phyloP scores from a whole-genome alignment of 64 coral and sea anemone genomes.

The Orbicella faveolata region DNA sequence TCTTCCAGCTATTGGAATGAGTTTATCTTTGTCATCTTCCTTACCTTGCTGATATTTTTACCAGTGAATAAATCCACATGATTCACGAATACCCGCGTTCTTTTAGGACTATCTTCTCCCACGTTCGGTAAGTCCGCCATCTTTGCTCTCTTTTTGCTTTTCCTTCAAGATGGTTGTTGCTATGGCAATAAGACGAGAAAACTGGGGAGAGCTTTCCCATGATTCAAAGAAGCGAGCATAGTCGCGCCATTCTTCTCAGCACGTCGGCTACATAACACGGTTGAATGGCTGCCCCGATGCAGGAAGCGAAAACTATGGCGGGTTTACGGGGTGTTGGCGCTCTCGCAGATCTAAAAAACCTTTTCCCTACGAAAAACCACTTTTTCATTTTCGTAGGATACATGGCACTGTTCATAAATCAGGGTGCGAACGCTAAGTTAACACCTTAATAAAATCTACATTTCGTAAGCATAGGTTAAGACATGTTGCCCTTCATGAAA shows the following conservation, averaged over 20 bases:
- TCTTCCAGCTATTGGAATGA: background rate
- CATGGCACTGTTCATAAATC: constrained; percentile 90
- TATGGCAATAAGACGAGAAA: constrained; percentile 10
- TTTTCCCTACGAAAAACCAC: constrained; percentile 88
- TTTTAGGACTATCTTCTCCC: constrained; percentile 61
- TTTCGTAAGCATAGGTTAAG: constrained; percentile 3
- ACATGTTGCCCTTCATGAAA: no score
- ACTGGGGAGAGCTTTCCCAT: constrained; percentile 8
- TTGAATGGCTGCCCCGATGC: background rate
- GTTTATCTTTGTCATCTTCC: background rate
- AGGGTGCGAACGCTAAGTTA: constrained; percentile 52
- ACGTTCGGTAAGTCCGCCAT: constrained; percentile 78
- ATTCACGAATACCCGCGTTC: constrained; percentile 83
- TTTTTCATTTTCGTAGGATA: constrained; percentile 94
- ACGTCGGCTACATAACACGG: background rate
- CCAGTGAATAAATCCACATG: constrained; percentile 92
- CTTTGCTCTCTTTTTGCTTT: constrained; percentile 58
- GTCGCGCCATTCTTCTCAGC: background rate
- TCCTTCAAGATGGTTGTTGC: constrained; percentile 22
- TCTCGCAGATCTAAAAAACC: constrained; percentile 84
- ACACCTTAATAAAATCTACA: background rate
- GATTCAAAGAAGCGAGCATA: background rate
- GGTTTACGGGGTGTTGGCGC: constrained; percentile 5
- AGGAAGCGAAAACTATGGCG: constrained; percentile 11
- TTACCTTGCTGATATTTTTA: constrained; percentile 97